Base-by-base conservation (phyloP, 2,797 vertebrate genomes). In the Picus viridis region DNA sequence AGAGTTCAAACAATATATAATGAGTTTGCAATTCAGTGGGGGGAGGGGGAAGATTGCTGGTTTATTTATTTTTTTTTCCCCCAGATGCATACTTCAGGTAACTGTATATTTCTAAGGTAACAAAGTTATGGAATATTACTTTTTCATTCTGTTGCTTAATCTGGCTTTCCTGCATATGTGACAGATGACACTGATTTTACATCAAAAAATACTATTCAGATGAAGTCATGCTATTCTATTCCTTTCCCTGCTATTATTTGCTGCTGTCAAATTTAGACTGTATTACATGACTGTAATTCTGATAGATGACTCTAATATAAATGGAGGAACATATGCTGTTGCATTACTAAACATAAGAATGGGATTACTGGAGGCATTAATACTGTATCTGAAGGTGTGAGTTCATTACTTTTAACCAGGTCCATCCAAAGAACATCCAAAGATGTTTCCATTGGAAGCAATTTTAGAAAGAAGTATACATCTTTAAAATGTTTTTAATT, bases 281-380 rank as follows among this genome's bases (percentile, higher is more conserved):
- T 84, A n/a, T 67, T 89, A 68, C 41, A 18, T 72, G 59, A 86
- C 39, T 83, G 15, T 90, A 95, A 90, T 93, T 32, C 47, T 97
- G 81, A 79, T 78, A 59, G 16, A 93, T 89, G 64, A 54, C 22
- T 89, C 11, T 61, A 91, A 75, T 94, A 73, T 85, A 92, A 91
- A 73, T 61, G 32, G 62, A 83, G 22, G 27, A 94, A 73, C 39
- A 22, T 79, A 41, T 70, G 26, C 82, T 81, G 16, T 92, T 51
- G 63, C 68, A 4, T 89, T 92, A 69, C 16, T 26, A 83, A 70
- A 80, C n/a, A 29, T 74, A 16, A 79, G 82, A 89, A 85, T 78
- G 29, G 53, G 23, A 74, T 95, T 94, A 74, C 30, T 78, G 51
- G 36, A 78, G 36, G 6, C 16, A 69, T 92, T 94, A 73, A 65